Evolutionary conservation across 2,113 vertebrate genomes (phyloP), one percentile per base, ranked within the genome.

Genomic region (Caranx ignobilis): DNA sequence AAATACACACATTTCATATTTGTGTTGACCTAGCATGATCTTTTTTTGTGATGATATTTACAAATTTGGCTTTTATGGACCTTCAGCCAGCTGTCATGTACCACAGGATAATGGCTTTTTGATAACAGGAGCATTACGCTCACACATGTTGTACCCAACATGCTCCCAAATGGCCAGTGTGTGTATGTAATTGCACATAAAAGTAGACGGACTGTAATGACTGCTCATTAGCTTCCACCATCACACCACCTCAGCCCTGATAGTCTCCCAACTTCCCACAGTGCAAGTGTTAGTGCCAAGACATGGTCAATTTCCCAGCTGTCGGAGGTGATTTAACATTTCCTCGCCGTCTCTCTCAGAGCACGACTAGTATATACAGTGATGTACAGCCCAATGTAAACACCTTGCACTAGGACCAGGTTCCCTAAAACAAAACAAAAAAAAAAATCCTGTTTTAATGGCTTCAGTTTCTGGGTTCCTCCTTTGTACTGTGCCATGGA

Each of bases 301-400:
- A 61, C 34, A 45, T 68, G 66, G 82, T 84, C 82, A 82, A 84
- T 86, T 82, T 77, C 85, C 82, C 82, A 82, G 82, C 83, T 87
- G 89, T 85, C 85, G 81, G 45, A 80, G 47, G 60, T 84, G 82
- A 92, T 91, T 91, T 89, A 87, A 86, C 79, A 79, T 89, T 82
- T 89, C 85, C 82, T 75, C 10, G 68, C 66, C 52, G 32, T 71
- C 26, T 26, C 63, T 79, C 61, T 82, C 55, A 61, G 76, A 69
- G 84, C 5, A 48, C 18, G 50, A n/a, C 65, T 59, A 61, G 76
- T 81, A 73, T 84, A 75, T 72, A 86, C 75, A 83, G 35, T 63
- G 73, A 77, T 86, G 84, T 82, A 78, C 75, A 59, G 45, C 67
- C 61, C 61, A 82, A 85, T 76, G 85, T 86, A 90, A 88, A 90